These are phyloP conservation scores for Sitta europaea DNA, from an alignment of 2,113 vertebrate genomes.

Conservation along the genomic window DNA sequence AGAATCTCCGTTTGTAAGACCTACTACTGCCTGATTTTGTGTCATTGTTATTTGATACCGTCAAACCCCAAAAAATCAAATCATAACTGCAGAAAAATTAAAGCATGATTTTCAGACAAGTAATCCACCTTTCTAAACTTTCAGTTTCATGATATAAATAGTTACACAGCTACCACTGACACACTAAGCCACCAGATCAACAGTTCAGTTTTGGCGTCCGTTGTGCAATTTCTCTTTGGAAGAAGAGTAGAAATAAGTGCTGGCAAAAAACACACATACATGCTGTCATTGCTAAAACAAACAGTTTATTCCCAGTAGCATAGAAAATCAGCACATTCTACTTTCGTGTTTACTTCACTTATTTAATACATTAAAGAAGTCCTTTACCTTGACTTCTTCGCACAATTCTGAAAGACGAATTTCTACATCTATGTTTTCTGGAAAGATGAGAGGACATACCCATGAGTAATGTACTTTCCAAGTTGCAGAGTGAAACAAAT, in stretches of 20 bases:
- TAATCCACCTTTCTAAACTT: not conserved
- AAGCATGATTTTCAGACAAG: not conserved
- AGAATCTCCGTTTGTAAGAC: not conserved
- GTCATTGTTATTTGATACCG: not conserved
- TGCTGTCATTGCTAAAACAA: not conserved
- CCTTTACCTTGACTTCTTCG: conserved; percentile 92
- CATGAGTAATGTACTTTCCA: conserved; percentile 22
- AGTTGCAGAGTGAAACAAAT: conserved; percentile 9
- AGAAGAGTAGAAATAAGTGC: not conserved
- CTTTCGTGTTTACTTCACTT: not conserved
- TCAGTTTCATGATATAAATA: not conserved
- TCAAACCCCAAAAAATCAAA: not conserved
- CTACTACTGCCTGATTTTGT: not conserved
- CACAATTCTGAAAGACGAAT: conserved; percentile 88
- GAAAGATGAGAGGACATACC: conserved; percentile 60
- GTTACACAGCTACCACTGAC: not conserved
- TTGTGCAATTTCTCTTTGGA: not conserved
- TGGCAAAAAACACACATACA: not conserved
- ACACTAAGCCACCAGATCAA: not conserved
- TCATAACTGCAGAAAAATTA: not conserved
- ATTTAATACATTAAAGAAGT: not conserved
- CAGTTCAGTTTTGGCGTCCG: not conserved
- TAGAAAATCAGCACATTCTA: not conserved
- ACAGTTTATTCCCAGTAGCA: not conserved
- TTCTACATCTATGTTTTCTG: conserved; percentile 95